These are phyloP conservation scores for Cassiopea xamachana DNA, from an alignment of 30 jellyfish, hydroid and myxozoan genomes.

Conservation along the genomic window DNA sequence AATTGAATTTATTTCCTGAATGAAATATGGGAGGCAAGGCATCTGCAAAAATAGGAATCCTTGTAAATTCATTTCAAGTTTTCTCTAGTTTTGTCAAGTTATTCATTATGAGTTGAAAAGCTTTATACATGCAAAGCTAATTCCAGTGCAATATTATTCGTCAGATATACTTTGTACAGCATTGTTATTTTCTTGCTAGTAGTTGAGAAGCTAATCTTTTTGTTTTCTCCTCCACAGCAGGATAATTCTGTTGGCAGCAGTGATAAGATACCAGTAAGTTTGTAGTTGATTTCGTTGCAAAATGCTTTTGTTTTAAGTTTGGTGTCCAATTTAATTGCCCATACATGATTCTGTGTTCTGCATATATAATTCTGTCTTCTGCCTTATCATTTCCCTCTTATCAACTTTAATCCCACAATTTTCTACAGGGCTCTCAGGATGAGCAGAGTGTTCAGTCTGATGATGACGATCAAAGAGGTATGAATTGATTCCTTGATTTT, in stretches of 20 bases:
- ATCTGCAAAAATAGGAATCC: not conserved
- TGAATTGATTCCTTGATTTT: not conserved
- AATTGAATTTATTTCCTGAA: too few species aligned
- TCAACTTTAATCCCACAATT: not conserved
- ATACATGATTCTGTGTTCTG: too few species aligned
- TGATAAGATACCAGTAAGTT: constrained; percentile 45
- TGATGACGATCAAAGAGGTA: constrained; percentile 81
- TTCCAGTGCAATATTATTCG: too few species aligned
- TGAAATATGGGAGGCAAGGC: not conserved
- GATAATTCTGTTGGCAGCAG: constrained; percentile 63
- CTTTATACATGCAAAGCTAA: too few species aligned
- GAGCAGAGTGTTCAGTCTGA: constrained; percentile 58
- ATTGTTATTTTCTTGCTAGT: not conserved
- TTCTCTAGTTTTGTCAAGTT: not conserved
- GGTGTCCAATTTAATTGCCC: too few species aligned
- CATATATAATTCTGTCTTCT: too few species aligned
- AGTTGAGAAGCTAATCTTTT: not conserved
- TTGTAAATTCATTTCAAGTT: not conserved
- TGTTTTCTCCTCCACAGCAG: constrained; percentile 11
- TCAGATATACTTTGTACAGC: too few species aligned
- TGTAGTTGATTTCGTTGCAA: too few species aligned
- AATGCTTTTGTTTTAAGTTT: too few species aligned
- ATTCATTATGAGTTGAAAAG: not conserved
- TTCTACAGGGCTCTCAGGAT: constrained; percentile 72
- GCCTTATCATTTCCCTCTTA: not conserved